Evolutionary conservation across 2,888 invertebrate species (phyloP).

Genomic region (Carabus problematicus): DNA sequence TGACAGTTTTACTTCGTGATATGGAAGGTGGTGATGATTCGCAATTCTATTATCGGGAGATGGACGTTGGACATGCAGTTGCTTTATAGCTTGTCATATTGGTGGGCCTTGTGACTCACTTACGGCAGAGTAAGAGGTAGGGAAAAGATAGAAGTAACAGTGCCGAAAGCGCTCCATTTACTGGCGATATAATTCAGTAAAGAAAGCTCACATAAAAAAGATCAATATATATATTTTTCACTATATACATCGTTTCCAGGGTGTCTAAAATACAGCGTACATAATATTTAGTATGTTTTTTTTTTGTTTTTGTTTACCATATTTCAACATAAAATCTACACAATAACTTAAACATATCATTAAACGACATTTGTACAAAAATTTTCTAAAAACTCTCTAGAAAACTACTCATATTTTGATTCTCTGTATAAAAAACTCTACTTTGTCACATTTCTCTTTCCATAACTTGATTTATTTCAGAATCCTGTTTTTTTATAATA

Average conservation of each 20-base stretch:
- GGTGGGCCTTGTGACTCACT: conserved; percentile 52
- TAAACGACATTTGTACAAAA: conserved; percentile 57
- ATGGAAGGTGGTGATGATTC: conserved; percentile 56
- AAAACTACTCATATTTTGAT: conserved; percentile 61
- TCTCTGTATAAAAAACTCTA: conserved; percentile 59
- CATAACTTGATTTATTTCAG: conserved; percentile 41
- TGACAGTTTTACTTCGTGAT: conserved; percentile 49
- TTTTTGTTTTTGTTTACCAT: conserved; percentile 16
- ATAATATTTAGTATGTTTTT: conserved; percentile 46
- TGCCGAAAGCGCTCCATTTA: conserved; percentile 15
- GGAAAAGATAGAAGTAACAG: conserved; percentile 2
- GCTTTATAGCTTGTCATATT: conserved; percentile 60
- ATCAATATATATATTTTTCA: conserved; percentile 40
- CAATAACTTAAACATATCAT: conserved; percentile 51
- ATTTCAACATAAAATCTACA: conserved; percentile 52
- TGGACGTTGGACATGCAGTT: conserved; percentile 57
- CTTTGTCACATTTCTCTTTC: conserved; percentile 46
- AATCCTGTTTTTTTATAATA: conserved; percentile 36
- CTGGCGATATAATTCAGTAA: conserved; percentile 26
- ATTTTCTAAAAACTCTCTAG: conserved; percentile 59
- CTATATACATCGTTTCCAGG: conserved; percentile 40
- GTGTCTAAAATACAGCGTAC: conserved; percentile 56
- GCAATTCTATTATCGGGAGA: conserved; percentile 55
- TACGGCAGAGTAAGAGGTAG: conserved; percentile 9
- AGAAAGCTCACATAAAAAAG: conserved; percentile 29